A percentile compares a stretch with the other conserved stretches of the same genome.
phyloP scores from a whole-genome alignment of 2,113 vertebrate genomes.

The Daboia siamensis region DNA sequence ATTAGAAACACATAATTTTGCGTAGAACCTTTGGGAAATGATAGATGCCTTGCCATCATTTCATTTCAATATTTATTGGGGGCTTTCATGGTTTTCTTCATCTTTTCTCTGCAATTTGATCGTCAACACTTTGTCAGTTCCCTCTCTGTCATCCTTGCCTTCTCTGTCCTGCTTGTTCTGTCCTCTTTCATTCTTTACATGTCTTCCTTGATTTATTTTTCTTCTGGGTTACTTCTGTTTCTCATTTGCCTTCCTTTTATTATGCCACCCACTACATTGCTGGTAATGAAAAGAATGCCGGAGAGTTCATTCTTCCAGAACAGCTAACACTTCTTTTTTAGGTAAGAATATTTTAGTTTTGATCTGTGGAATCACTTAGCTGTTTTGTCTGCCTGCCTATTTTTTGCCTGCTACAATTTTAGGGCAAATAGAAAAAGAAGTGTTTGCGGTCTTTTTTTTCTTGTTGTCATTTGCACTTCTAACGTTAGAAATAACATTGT shows the following conservation, averaged over 20 bases:
- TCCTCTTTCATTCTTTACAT: slow-evolving; percentile 27
- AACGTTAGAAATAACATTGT: background rate
- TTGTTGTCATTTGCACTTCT: background rate
- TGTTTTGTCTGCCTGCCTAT: slow-evolving; percentile 35
- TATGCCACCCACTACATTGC: slow-evolving; percentile 28
- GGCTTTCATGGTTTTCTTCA: background rate
- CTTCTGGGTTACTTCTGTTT: slow-evolving; percentile 26
- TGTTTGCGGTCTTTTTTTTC: slow-evolving; percentile 12
- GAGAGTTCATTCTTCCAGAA: slow-evolving; percentile 40
- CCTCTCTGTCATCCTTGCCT: slow-evolving; percentile 25
- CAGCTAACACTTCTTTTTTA: background rate
- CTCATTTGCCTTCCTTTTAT: slow-evolving; percentile 29
- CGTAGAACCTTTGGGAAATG: background rate
- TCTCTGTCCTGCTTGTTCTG: slow-evolving; percentile 10
- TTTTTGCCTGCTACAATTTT: slow-evolving; percentile 23
- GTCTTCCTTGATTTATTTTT: slow-evolving; percentile 39
- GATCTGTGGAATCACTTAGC: slow-evolving; percentile 36
- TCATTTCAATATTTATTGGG: slow-evolving; percentile 28
- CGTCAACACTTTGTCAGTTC: background rate
- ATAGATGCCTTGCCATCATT: slow-evolving; percentile 6
- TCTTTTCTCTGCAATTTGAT: slow-evolving; percentile 29
- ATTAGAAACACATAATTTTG: background rate
- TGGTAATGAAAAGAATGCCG: slow-evolving; percentile 28
- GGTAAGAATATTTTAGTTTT: slow-evolving; percentile 32
- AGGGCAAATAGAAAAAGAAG: background rate